These are phyloP conservation scores for Bruchidius siliquastri DNA, from an alignment of 2,888 invertebrate species.

Conservation along the genomic window DNA sequence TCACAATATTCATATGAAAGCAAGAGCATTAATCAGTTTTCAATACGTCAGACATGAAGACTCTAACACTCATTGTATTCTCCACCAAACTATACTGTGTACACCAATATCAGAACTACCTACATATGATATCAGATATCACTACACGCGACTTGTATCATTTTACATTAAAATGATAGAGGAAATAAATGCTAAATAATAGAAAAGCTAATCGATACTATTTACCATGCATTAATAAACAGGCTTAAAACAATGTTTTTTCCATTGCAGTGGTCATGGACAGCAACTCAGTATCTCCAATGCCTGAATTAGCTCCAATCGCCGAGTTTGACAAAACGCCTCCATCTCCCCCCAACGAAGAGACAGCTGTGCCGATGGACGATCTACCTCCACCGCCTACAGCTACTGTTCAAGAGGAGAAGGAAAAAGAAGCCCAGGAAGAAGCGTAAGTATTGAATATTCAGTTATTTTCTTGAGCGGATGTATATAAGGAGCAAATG, in stretches of 20 bases:
- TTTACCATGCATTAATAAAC: neutral
- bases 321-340: conserved; percentile 69
- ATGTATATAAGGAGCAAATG: too few relatives aligned
- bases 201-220: neutral
- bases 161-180: neutral
- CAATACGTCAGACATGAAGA: too few relatives aligned
- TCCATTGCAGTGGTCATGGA: conserved; percentile 48
- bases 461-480: too few relatives aligned
- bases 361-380: conserved; percentile 56
- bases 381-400: conserved; percentile 63
- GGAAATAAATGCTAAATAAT: neutral
- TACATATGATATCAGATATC: too few relatives aligned
- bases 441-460: conserved; percentile 4
- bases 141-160: too few relatives aligned
- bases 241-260: neutral
- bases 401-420: conserved; percentile 51
- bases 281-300: conserved; percentile 64
- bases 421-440: conserved; percentile 43
- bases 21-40: too few relatives aligned
- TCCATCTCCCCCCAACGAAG: conserved; percentile 56
- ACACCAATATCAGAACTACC: too few relatives aligned
- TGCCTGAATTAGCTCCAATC: conserved; percentile 64
- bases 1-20: too few relatives aligned
- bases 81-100: too few relatives aligned
- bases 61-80: too few relatives aligned